Conservation (phyloP, 2,888 invertebrate genomes). For the Aquatica leii region DNA sequence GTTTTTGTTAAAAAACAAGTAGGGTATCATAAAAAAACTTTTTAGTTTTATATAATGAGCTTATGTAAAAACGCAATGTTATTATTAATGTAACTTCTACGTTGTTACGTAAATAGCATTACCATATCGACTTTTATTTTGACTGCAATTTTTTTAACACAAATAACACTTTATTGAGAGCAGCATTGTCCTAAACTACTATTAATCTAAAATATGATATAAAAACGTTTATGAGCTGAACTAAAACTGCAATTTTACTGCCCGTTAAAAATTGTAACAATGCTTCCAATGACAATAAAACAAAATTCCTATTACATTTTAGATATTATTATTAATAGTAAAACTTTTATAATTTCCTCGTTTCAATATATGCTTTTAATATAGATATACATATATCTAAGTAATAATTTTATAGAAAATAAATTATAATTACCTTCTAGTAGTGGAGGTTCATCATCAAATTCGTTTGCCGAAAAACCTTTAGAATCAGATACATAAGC, state of each 20-base stretch:
- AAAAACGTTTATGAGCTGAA: conserved; percentile 1
- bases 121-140: no score
- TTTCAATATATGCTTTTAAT: background rate
- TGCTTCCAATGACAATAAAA: conserved; percentile 16
- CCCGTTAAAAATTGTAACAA: conserved; percentile 26
- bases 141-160: background rate
- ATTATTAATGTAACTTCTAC: no score
- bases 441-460: conserved; percentile 46
- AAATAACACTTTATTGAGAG: conserved; percentile 13
- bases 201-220: conserved; percentile 14
- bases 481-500: conserved; percentile 17
- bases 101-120: no score
- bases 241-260: conserved; percentile 23
- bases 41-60: no score
- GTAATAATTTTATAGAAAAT: background rate
- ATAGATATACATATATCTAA: background rate
- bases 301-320: conserved; percentile 6
- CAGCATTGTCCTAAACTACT: conserved; percentile 18
- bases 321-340: conserved; percentile 13
- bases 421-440: conserved; percentile 42
- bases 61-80: no score
- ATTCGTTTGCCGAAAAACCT: conserved; percentile 36
- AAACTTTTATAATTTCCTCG: conserved; percentile 7
- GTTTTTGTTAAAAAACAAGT: no score
- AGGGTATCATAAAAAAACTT: no score